A percentile compares a stretch with the other conserved stretches of the same genome.
Evolutionary conservation across 30 jellyfish, hydroid and myxozoan genomes (phyloP).

Genomic region (Catostylus mosaicus): DNA sequence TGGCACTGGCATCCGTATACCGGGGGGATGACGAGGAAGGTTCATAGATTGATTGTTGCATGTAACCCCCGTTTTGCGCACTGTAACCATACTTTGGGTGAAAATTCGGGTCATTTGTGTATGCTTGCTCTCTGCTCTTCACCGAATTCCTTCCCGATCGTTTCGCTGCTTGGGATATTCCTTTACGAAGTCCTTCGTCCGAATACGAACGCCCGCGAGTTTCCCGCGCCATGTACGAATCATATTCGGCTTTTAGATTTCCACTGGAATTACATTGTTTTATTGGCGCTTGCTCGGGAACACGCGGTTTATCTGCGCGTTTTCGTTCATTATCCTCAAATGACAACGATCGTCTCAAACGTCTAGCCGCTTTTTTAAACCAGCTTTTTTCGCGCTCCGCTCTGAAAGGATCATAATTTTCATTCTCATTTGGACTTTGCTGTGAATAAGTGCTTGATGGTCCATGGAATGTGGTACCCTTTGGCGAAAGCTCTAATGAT

Average conservation of each 20-base stretch:
- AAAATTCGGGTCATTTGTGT: slow-evolving; percentile 20
- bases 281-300: not conserved
- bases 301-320: not conserved
- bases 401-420: not conserved
- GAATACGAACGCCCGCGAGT: slow-evolving; percentile 17
- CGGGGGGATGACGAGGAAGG: not conserved
- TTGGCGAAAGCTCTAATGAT: not conserved
- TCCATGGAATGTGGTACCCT: not conserved
- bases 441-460: not conserved
- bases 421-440: not conserved
- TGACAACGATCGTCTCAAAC: slow-evolving; percentile 59
- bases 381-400: slow-evolving; percentile 47
- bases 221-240: not conserved
- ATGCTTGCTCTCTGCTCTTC: not conserved
- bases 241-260: not conserved
- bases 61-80: not conserved
- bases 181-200: slow-evolving; percentile 3
- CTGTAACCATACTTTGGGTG: slow-evolving; percentile 23
- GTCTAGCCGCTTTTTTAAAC: slow-evolving; percentile 37
- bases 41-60: not conserved
- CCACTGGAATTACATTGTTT: slow-evolving; percentile 27
- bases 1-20: not conserved
- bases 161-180: not conserved
- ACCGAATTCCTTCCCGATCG: not conserved
- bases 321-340: slow-evolving; percentile 26